phyloP scores from a whole-genome alignment of 2,888 invertebrate genomes.

The Lasioglossum vierecki region DNA sequence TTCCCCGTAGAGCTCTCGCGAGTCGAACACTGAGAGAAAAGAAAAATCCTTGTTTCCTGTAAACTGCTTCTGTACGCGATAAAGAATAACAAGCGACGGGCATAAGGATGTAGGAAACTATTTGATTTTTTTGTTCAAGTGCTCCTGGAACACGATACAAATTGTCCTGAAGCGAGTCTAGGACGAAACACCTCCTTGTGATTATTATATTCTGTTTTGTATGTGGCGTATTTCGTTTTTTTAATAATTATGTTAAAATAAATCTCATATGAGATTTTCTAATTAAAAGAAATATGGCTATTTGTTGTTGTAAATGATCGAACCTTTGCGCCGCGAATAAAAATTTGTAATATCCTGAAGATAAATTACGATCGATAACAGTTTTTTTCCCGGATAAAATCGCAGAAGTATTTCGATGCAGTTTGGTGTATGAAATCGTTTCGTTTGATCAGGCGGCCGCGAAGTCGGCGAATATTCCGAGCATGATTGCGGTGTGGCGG shows the following conservation, averaged over 20 bases:
- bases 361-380: no score
- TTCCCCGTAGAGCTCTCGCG: slow-evolving; percentile 49
- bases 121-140: background rate
- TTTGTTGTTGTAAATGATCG: no score
- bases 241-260: no score
- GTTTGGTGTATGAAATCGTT: background rate
- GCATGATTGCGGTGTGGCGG: background rate
- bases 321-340: no score
- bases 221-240: no score
- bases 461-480: background rate
- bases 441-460: background rate
- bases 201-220: no score
- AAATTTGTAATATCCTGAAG: no score
- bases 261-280: no score
- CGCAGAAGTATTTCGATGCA: background rate
- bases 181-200: no score
- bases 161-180: background rate
- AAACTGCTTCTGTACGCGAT: background rate
- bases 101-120: background rate
- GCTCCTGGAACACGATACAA: background rate
- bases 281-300: no score
- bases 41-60: background rate
- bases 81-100: background rate
- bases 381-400: background rate
- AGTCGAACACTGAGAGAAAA: background rate